Conservation (phyloP, 2,113 vertebrate species). For the Micronisus gabar region DNA sequence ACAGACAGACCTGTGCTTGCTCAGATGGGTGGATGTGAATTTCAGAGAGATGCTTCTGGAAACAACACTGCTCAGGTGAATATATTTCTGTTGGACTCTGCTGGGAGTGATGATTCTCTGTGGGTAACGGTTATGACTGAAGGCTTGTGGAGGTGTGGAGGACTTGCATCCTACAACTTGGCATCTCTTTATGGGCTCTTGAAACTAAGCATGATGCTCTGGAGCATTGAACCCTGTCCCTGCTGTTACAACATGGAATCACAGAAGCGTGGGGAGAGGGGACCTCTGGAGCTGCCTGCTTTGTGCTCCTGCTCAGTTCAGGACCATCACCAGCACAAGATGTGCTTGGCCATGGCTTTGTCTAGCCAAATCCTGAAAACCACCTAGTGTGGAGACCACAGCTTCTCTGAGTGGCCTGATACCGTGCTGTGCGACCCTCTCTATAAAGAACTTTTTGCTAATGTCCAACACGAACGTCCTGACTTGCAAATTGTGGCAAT, state of each 20-base stretch:
- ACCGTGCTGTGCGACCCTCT: background rate
- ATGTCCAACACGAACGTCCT: rapidly evolving
- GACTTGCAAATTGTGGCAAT: background rate
- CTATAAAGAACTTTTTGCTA: background rate
- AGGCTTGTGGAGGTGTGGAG: background rate
- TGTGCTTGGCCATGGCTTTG: background rate
- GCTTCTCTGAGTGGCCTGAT: background rate
- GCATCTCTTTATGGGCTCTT: background rate
- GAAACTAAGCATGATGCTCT: background rate
- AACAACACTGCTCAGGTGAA: background rate
- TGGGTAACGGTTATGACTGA: background rate
- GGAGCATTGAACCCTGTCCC: background rate
- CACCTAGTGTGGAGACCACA: background rate
- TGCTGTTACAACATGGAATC: background rate
- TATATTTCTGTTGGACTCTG: background rate
- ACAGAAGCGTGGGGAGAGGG: background rate
- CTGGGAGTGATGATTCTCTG: background rate
- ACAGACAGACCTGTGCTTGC: background rate
- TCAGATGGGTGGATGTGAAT: background rate
- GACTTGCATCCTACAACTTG: background rate
- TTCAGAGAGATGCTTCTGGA: background rate
- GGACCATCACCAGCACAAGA: background rate
- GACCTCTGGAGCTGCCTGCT: background rate
- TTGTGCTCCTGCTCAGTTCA: background rate
- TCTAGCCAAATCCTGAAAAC: background rate